Evolutionary conservation across 2,797 vertebrate genomes (phyloP), one percentile per base, ranked within the genome.

Genomic region (Micromesistius poutassou): DNA sequence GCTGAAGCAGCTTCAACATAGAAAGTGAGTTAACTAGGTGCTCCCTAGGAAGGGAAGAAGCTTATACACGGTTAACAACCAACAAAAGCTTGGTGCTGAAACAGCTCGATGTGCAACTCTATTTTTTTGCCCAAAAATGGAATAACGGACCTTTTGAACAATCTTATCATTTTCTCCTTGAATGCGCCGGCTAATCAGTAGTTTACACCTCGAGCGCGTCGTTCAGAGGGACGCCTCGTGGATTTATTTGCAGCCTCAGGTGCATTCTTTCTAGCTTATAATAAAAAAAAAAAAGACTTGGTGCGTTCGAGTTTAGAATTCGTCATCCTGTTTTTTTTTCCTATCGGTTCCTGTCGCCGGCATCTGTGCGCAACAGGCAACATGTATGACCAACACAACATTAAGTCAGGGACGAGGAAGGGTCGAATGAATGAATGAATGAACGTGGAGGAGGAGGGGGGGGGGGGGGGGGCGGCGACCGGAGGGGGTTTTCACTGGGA

Each of bases 401-500:
- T 25, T 12, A 28, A 68, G 62, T 28, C 62, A 19, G n/a, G 22
- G 55, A 25, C 25, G 22, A 50, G 19, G 19, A 62, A n/a, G n/a
- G n/a, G n/a, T 2, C 14, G 3, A 50, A 14, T 50, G 42, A 50
- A 50, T 62, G 22, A 62, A 7, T 25, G 8, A 68, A 68, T 28
- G 62, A 28, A n/a, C n/a, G n/a, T n/a, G n/a, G 62, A 28, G 62
- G 28, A 28, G 25, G 62, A 28, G 46, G 46, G 1, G n/a, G n/a
- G n/a, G n/a, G 46, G 46, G 16, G 46, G 22, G 8, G 2, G 9
- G 16, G 0, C 4, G 28, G 62, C 28, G 62, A 28, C 3, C 2
- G 25, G 62, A 66, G 62, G 10, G 62, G 25, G 3, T n/a, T n/a
- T 28, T 83, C 87, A 96, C 25, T 94, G 92, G 0, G 91, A 90